Conservation (phyloP, 2,888 invertebrate genomes). For the Furcula furcula region DNA sequence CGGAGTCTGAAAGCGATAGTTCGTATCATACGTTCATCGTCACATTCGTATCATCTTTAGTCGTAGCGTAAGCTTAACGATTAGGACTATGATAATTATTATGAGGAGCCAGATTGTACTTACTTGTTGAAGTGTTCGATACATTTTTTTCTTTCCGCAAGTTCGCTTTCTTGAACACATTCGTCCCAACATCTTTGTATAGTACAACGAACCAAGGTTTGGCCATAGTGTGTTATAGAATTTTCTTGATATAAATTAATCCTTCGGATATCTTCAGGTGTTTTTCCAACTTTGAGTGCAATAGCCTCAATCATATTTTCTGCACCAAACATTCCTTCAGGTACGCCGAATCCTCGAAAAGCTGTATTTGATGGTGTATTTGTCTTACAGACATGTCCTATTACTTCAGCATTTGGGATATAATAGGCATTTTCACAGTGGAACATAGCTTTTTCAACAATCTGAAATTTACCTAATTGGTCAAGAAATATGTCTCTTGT, state of each 20-base stretch:
- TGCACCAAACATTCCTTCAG: conserved; percentile 94
- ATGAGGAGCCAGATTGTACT: too few species aligned
- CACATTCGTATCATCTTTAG: too few species aligned
- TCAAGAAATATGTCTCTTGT: too few species aligned
- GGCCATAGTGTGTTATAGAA: conserved; percentile 89
- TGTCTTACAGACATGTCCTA: conserved; percentile 90
- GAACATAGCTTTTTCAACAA: conserved; percentile 91
- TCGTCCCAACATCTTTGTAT: conserved; percentile 90
- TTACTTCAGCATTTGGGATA: conserved; percentile 87
- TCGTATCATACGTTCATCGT: too few species aligned
- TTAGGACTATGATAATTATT: too few species aligned
- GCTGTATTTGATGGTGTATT: conserved; percentile 96
- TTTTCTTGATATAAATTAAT: conserved; percentile 92
- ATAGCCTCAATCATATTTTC: conserved; percentile 90
- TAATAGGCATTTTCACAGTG: conserved; percentile 93
- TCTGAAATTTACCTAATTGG: conserved; percentile 81
- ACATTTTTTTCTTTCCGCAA: conserved; percentile 77
- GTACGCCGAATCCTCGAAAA: conserved; percentile 95
- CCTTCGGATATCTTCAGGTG: conserved; percentile 83
- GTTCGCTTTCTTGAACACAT: conserved; percentile 86
- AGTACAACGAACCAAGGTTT: conserved; percentile 87
- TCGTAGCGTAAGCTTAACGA: too few species aligned
- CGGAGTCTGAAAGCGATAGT: too few species aligned
- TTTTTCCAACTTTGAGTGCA: conserved; percentile 85
- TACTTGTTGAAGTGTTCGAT: conserved; percentile 88